phyloP scores from a whole-genome alignment of 2,113 vertebrate genomes.

The rat (Rattus norvegicus) region GRCr8 NC_086035.1:16492001-16492500 shows the following conservation, averaged over 20 bases:
- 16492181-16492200: not conserved
- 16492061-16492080: not conserved
- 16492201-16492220: not conserved
- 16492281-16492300: not conserved
- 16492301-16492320: not conserved
- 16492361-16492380: slow-evolving; percentile 13
- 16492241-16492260: no score
- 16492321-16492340: not conserved
- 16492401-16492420: not conserved
- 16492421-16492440: not conserved
- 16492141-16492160: not conserved
- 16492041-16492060: not conserved
- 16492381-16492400: not conserved
- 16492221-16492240: not conserved
- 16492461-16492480: not conserved
- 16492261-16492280: not conserved
- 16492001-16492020: not conserved
- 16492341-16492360: slow-evolving; percentile 27
- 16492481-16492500: not conserved
- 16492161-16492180: not conserved
- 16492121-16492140: not conserved
- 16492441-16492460: not conserved
- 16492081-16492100: not conserved
- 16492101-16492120: not conserved
- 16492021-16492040: not conserved